Conservation (phyloP, 2,797 vertebrate genomes). For the Chiroxiphia lanceolata region DNA sequence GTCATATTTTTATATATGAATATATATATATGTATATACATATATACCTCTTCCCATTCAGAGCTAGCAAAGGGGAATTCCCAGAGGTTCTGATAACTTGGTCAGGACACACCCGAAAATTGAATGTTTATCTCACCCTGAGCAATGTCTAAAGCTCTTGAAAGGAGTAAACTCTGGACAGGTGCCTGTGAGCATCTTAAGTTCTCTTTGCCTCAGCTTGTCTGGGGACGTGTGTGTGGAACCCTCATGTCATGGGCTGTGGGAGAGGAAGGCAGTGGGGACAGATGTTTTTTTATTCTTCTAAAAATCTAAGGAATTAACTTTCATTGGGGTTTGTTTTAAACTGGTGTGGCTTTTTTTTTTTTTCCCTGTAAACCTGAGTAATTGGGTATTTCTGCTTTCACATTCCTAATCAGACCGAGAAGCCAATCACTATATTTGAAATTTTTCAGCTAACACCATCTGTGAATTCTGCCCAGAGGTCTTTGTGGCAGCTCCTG, state of each 20-base stretch:
- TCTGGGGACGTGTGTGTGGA: background rate
- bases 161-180: background rate
- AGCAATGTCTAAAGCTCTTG: background rate
- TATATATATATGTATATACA: background rate
- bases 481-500: background rate
- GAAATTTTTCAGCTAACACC: background rate
- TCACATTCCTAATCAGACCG: background rate
- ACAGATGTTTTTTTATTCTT: background rate
- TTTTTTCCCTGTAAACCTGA: fast-evolving
- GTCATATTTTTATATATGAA: background rate
- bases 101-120: background rate
- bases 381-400: background rate
- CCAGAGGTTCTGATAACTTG: background rate
- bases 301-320: background rate
- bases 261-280: background rate
- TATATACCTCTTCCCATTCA: background rate
- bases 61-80: background rate
- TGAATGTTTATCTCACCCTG: background rate
- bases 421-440: background rate
- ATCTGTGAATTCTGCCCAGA: background rate
- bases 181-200: background rate
- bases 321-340: too few relatives aligned
- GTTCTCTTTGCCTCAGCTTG: background rate
- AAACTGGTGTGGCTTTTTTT: background rate
- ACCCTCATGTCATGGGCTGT: background rate